Percentiles rank a stretch among this genome's conserved stretches.
Evolutionary conservation across 2,113 vertebrate species (phyloP).

Genomic region (Dryoscopus gambensis): DNA sequence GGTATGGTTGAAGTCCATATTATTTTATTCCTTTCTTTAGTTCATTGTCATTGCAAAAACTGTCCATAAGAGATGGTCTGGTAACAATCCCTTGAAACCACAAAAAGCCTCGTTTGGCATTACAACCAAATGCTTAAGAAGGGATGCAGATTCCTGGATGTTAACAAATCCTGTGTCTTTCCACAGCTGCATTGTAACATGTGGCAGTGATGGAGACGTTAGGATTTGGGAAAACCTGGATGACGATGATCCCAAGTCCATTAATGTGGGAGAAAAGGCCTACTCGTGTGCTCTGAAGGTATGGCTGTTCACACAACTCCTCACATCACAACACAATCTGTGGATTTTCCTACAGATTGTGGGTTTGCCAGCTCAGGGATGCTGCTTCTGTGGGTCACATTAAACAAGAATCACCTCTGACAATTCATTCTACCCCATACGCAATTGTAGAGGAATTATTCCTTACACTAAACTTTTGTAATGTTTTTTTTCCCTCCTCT

Average conservation of each 20-base stretch:
- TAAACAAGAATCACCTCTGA: neutral
- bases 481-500: neutral
- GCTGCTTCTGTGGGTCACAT: neutral
- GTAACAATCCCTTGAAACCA: neutral
- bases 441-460: neutral
- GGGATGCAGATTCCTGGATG: neutral
- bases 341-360: neutral
- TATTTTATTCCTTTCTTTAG: neutral
- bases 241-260: slow-evolving; percentile 93
- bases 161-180: neutral
- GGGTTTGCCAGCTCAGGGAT: neutral
- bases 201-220: slow-evolving; percentile 94
- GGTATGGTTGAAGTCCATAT: neutral
- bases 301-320: neutral
- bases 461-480: neutral
- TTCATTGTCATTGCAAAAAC: neutral
- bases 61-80: neutral
- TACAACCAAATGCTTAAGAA: neutral
- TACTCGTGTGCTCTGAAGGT: slow-evolving; percentile 91
- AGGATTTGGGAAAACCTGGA: slow-evolving; percentile 94
- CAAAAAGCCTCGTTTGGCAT: neutral
- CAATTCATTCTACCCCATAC: neutral
- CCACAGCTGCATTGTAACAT: slow-evolving; percentile 87
- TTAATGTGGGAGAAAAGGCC: slow-evolving; percentile 92
- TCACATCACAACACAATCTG: too few species aligned